Evolutionary conservation across 2,888 invertebrate species (phyloP).

Genomic region (Eupsilia transversa): DNA sequence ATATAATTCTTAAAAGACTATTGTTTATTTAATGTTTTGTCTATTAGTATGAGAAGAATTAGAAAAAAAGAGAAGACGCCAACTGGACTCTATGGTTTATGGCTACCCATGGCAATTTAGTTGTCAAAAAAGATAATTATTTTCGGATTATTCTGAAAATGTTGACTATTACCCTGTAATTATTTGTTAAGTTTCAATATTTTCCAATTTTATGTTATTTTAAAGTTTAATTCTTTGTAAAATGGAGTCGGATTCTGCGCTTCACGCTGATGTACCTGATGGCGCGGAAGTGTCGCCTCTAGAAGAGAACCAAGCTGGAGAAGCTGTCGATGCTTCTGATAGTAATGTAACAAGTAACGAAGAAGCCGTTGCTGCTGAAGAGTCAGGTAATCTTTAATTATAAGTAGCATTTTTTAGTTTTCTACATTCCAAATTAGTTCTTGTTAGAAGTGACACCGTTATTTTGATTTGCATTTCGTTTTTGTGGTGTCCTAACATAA

Average conservation of each 20-base stretch:
- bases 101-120: conserved; percentile 39
- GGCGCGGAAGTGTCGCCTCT: conserved; percentile 88
- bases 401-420: not conserved
- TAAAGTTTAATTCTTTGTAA: conserved; percentile 59
- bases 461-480: conserved; percentile 52
- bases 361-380: conserved; percentile 78
- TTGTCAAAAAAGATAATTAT: conserved; percentile 78
- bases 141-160: conserved; percentile 76
- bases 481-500: not conserved
- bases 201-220: conserved; percentile 70
- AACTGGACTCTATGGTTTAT: conserved; percentile 69
- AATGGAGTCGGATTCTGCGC: conserved; percentile 87
- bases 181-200: conserved; percentile 76
- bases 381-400: conserved; percentile 73
- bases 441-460: conserved; percentile 43
- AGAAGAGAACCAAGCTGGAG: conserved; percentile 82
- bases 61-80: conserved; percentile 59
- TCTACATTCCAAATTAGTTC: conserved; percentile 4
- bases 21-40: not conserved
- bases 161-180: conserved; percentile 68
- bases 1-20: conserved; percentile 25
- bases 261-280: conserved; percentile 84
- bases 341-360: conserved; percentile 82
- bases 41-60: conserved; percentile 9
- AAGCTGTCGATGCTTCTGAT: conserved; percentile 81